phyloP scores from a whole-genome alignment of 2,113 vertebrate species.

The Zosterops pallidus region DNA sequence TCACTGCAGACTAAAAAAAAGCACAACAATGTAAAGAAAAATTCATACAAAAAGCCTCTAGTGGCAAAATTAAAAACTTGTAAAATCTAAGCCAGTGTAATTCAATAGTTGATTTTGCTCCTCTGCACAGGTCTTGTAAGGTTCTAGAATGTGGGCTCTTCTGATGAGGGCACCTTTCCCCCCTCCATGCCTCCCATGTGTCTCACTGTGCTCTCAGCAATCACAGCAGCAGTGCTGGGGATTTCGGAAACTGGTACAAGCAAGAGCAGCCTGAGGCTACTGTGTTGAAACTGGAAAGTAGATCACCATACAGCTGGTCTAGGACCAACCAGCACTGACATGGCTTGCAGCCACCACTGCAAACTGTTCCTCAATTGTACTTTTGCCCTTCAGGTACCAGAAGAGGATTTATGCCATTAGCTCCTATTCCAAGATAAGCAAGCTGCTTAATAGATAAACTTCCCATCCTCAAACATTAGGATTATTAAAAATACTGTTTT shows the following conservation, averaged over 20 bases:
- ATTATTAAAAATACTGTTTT: background rate
- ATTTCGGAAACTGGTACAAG: background rate
- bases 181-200: background rate
- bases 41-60: background rate
- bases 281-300: background rate
- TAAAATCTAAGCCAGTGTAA: background rate
- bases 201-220: background rate
- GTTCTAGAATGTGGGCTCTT: background rate
- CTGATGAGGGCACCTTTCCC: background rate
- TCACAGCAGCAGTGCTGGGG: background rate
- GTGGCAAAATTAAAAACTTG: background rate
- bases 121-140: background rate
- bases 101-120: background rate
- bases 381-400: background rate
- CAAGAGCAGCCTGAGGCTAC: background rate
- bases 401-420: background rate
- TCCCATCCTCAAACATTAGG: background rate
- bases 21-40: background rate
- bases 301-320: background rate
- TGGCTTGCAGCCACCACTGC: slow-evolving; percentile 9
- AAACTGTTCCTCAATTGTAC: background rate
- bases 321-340: background rate
- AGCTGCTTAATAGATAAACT: background rate
- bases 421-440: background rate
- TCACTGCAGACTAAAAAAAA: background rate